Conservation (phyloP, 2,888 invertebrate genomes). For the Drosophila infuscata region DNA sequence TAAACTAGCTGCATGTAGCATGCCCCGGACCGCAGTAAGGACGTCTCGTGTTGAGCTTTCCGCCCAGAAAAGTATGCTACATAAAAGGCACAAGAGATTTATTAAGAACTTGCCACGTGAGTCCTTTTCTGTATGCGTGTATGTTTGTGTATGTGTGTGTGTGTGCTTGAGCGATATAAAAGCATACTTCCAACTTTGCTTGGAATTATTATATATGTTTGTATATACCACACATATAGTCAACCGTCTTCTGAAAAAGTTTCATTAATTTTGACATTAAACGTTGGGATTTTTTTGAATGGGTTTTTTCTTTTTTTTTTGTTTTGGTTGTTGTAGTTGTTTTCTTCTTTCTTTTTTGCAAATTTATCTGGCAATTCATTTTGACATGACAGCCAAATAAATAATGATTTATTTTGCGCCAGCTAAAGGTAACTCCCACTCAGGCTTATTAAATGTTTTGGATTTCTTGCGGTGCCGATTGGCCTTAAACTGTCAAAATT, state of each 20-base stretch:
- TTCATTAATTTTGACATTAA: conserved; percentile 65
- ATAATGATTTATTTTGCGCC: conserved; percentile 76
- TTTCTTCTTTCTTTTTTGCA: conserved; percentile 33
- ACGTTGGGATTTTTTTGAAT: conserved; percentile 18
- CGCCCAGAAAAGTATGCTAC: conserved; percentile 63
- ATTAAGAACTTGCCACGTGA: conserved; percentile 56
- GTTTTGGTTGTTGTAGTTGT: background rate
- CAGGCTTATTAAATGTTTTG: conserved; percentile 62
- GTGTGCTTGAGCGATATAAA: conserved; percentile 33
- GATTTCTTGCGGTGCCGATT: conserved; percentile 44
- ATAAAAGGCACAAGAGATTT: conserved; percentile 68
- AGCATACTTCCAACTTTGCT: conserved; percentile 52
- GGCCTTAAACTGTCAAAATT: conserved; percentile 74
- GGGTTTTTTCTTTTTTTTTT: conserved; percentile 26
- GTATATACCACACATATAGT: background rate
- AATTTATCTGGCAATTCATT: conserved; percentile 72
- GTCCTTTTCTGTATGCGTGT: conserved; percentile 16
- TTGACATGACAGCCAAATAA: conserved; percentile 74
- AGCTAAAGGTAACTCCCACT: conserved; percentile 42
- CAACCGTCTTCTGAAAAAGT: conserved; percentile 42
- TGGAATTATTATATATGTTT: conserved; percentile 10
- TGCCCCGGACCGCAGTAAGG: conserved; percentile 8
- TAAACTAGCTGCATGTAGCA: conserved; percentile 73
- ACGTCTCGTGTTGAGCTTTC: conserved; percentile 24
- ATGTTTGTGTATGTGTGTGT: conserved; percentile 11